A percentile compares a stretch with the other conserved stretches of the same genome.
Evolutionary conservation across 2,888 invertebrate genomes (phyloP).

Genomic region (Ochropleura plecta): DNA sequence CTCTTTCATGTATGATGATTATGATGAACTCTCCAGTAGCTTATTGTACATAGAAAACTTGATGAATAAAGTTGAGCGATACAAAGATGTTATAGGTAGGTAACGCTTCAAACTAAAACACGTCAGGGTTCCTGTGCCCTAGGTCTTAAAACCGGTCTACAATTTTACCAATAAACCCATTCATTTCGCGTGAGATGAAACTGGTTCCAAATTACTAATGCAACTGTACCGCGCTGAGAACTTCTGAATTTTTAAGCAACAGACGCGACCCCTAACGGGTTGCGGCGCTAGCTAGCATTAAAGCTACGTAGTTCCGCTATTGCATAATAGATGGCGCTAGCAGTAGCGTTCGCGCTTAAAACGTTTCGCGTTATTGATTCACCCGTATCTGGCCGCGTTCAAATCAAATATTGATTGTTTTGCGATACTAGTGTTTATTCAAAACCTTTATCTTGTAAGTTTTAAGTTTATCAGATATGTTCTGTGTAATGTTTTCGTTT

Average conservation of each 20-base stretch:
- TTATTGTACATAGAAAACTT: conserved; percentile 27
- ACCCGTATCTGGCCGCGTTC: conserved; percentile 72
- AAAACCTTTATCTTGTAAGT: conserved; percentile 73
- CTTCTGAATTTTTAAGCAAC: conserved; percentile 47
- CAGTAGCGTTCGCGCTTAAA: conserved; percentile 47
- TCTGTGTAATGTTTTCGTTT: conserved; percentile 62
- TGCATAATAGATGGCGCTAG: conserved; percentile 81
- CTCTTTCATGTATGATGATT: background rate
- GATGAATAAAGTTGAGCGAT: conserved; percentile 33
- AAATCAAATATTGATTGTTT: conserved; percentile 83
- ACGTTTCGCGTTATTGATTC: conserved; percentile 74
- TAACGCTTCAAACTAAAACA: conserved; percentile 25
- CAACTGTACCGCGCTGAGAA: conserved; percentile 35
- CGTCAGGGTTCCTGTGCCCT: conserved; percentile 26
- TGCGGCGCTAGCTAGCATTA: conserved; percentile 20
- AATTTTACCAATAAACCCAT: conserved; percentile 59
- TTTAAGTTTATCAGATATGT: conserved; percentile 64
- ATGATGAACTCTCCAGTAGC: background rate
- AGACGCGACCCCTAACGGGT: conserved; percentile 43
- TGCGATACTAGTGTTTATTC: conserved; percentile 76
- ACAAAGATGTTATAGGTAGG: conserved; percentile 11
- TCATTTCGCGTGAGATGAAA: conserved; percentile 64
- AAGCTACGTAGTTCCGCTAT: conserved; percentile 73
- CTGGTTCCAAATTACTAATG: conserved; percentile 66
- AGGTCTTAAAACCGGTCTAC: conserved; percentile 62